Conservation (phyloP, 1,140 invertebrate genomes). For the Micrasema minimum region DNA sequence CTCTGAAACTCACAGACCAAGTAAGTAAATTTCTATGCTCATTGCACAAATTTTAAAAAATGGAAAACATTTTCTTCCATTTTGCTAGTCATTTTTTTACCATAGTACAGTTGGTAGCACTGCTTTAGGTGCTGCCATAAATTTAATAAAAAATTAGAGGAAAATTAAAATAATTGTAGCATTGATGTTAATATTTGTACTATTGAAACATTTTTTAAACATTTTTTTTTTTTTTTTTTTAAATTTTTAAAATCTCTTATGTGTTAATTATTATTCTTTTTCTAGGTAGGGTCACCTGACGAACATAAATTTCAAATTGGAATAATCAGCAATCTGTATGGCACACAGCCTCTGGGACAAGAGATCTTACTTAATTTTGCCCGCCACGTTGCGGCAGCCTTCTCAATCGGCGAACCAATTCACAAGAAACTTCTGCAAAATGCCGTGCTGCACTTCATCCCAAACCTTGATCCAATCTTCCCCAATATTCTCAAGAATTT, state of each 20-base stretch:
- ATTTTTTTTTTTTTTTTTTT: too few species aligned
- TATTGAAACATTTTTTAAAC: too few species aligned
- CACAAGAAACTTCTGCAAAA: constrained; percentile 75
- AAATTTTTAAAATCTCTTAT: too few species aligned
- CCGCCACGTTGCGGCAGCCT: constrained; percentile 81
- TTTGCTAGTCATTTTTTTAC: too few species aligned
- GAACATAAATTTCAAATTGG: constrained; percentile 85
- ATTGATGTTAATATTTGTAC: too few species aligned
- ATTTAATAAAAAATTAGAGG: too few species aligned
- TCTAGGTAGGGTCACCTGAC: constrained; percentile 76
- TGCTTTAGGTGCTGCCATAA: too few species aligned
- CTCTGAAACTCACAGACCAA: constrained; percentile 72
- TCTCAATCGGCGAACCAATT: constrained; percentile 72
- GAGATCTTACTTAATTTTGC: constrained; percentile 86
- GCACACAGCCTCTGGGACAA: constrained; percentile 83
- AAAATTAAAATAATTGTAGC: too few species aligned
- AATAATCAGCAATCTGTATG: constrained; percentile 85
- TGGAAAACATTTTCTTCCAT: too few species aligned
- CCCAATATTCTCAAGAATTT: constrained; percentile 61
- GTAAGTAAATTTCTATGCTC: constrained; percentile 57
- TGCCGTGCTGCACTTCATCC: constrained; percentile 83
- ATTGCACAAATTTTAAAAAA: too few species aligned
- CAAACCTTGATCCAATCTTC: constrained; percentile 72
- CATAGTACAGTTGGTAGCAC: too few species aligned
- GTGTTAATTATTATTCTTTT: too few species aligned